Base-by-base conservation (phyloP, 2,888 invertebrate species). In the Ochlodes sylvanus region DNA sequence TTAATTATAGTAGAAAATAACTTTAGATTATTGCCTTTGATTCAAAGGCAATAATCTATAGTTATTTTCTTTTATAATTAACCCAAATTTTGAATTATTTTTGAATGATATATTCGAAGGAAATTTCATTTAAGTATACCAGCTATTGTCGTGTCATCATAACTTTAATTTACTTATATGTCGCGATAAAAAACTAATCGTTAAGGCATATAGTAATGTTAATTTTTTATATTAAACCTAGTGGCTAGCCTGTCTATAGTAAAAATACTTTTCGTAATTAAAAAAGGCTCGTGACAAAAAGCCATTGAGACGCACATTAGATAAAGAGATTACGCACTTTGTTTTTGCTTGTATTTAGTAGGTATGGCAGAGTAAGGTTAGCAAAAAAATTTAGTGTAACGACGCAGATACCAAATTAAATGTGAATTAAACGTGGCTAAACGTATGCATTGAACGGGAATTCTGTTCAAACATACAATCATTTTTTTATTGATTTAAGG, bases 261-360 rank as follows among this genome's bases (percentile, higher is more conserved):
- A 52, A 62, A 60, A 38, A 54, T 65, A 66, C 65, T 66, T 60
- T 66, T 50, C 41, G 50, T 60, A 66, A 66, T 66, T 66, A 69
- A 64, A 69, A 52, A 63, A 66, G 62, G 66, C 67, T 71, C 76
- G 76, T 79, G 77, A 79, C 77, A 75, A 74, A 72, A 50, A 68
- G 68, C 71, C 73, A 74, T 78, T 71, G 71, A 67, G 75, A 73
- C 64, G 74, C 69, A 68, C 72, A 69, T 67, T 72, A 75, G 73
- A 76, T 74, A 75, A 73, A 75, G 70, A 73, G 74, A 73, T 72
- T 74, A 77, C 75, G 73, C 74, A 75, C 73, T 73, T 69, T 66
- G 69, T 73, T 72, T 77, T 76, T 60, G 65, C 65, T 52, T 60
- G 58, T 66, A 66, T n/a, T 50, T n/a, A 68, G 38, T 17, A 42